Evolutionary conservation across 2,797 vertebrate genomes (phyloP), one percentile per base, ranked within the genome.

Genomic region (Emydoidea blandingii): DNA sequence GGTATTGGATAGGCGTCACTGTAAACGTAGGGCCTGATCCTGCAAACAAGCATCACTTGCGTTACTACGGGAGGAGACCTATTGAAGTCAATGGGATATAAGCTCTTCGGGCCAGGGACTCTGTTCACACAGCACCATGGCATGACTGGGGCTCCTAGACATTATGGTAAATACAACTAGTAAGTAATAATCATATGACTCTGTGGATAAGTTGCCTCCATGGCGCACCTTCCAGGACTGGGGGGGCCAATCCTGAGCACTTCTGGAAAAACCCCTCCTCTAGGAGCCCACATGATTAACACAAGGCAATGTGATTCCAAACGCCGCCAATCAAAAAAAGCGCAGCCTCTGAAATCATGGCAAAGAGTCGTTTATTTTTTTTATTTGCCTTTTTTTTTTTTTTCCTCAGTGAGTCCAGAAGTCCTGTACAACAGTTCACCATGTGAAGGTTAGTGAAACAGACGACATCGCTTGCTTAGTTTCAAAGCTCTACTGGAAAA

Each of bases 371-470:
- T 95, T 98, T 96, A 94, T 97, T 97, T 86, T 0, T 72, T 85
- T 92, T 88, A 85, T 91, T 90, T 95, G 79, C 53, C 76, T 93
- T 87, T 76, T 44, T 83, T 72, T 15, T 27, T 18, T 41, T n/a
- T n/a, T n/a, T n/a, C n/a, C 50, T 7, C 88, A 0, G 27, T 90
- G 87, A 88, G 88, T 62, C 81, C 91, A 41, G 7, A 86, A 89
- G 90, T 94, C 81, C 91, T 95, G 87, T 97, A 97, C 93, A 94
- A 88, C 56, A 88, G 91, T 94, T 91, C 86, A 94, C 91, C 91
- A 65, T 21, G 87, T n/a, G 89, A 95, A 76, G 80, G 59, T 50
- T 23, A 89, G 90, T 16, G 91, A 85, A 81, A 94, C 27, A 37
- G 59, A 81, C 68, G 41, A 59, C 84, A 83, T 16, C 3, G 0